Evolutionary conservation across 2,797 vertebrate genomes (phyloP), one percentile per base, ranked within the genome.

Genomic region (Sebastes cheni): DNA sequence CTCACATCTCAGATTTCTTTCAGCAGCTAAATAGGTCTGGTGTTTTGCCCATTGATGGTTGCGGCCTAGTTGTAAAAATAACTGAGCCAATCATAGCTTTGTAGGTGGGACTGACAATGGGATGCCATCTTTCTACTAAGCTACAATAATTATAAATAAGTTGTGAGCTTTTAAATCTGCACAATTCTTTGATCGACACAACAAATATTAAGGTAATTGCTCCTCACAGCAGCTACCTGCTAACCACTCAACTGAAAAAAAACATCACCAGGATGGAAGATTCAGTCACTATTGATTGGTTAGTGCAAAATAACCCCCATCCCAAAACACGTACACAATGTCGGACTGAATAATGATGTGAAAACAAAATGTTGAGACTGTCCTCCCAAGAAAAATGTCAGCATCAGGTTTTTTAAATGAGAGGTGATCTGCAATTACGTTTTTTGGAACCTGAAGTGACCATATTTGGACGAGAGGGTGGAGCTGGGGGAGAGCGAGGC

Each of bases 161-260:
- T 18, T 46, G 16, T 18, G 6, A 46, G 0, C 36, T 39, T 0
- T 39, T 39, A 39, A 0, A 39, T 39, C 0, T 39, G 36, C 36
- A 14, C 36, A 39, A 39, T 39, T 39, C 13, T 39, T 39, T 0
- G 0, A 39, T 14, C 0, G 36, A 39, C 36, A 11, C 34, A 39
- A 0, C 36, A 39, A n/a, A 32, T 3, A 64, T 61, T 61, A 22
- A n/a, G 20, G 18, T 32, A 61, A 61, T 0, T 58, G 16, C 18
- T 61, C 20, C 9, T 34, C 0, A 0, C 36, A 39, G 13, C 13
- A 0, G 13, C 30, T 1, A 36, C 22, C 61, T 23, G 61, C 61
- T 22, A 32, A 9, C 7, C 7, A 8, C 29, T 61, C 27, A 32
- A 61, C 9, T 61, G 59, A 0, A 39, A 2, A 2, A 46, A 46